Conservation (phyloP, 2,797 vertebrate species). For the Columba guinea region DNA sequence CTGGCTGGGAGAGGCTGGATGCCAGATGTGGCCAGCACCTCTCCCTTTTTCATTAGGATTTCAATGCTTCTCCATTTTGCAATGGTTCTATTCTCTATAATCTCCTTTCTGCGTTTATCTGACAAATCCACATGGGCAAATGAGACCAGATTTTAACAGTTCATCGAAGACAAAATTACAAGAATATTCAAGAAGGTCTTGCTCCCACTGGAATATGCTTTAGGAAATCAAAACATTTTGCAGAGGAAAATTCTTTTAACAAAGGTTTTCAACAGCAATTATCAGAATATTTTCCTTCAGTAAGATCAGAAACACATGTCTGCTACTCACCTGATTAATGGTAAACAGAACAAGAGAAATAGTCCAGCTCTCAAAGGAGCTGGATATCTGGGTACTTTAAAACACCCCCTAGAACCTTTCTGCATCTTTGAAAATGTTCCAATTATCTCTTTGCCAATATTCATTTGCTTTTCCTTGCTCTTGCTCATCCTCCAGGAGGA, state of each 20-base stretch:
- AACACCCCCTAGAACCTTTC: neutral
- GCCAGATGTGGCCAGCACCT: neutral
- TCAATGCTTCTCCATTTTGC: neutral
- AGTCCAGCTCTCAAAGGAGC: neutral
- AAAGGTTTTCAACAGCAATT: neutral
- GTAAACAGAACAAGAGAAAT: neutral
- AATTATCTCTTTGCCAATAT: neutral
- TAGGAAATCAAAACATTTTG: neutral
- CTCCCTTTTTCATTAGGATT: neutral
- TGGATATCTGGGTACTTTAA: neutral
- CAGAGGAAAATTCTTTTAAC: neutral
- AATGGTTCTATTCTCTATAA: neutral
- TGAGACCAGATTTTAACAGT: neutral
- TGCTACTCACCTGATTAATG: neutral
- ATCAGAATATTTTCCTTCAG: neutral
- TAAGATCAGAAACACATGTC: neutral
- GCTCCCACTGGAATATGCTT: neutral
- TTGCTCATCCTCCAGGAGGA: neutral
- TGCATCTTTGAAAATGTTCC: neutral
- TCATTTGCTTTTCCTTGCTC: neutral
- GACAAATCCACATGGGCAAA: neutral
- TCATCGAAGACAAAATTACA: neutral
- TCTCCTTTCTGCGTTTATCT: neutral
- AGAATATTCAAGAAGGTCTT: neutral
- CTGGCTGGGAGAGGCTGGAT: neutral